Conservation (phyloP, 2,113 vertebrate species). For the Apus apus region DNA sequence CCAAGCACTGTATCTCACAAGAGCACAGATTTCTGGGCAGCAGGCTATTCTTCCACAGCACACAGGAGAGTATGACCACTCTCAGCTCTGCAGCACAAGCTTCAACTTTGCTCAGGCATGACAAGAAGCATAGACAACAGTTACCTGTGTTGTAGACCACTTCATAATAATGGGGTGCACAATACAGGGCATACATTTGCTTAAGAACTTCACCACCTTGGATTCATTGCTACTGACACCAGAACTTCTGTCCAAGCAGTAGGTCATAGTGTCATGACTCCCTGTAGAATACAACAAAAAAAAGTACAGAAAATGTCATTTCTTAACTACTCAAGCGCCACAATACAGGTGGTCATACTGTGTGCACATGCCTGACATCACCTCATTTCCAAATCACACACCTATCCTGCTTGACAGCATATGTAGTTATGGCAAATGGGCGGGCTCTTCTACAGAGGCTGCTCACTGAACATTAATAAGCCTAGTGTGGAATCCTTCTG, state of each 20-base stretch:
- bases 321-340: neutral
- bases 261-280: constrained; percentile 91
- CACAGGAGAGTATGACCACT: neutral
- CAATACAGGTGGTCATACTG: neutral
- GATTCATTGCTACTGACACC: constrained; percentile 80
- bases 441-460: neutral
- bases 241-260: constrained; percentile 86
- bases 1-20: neutral
- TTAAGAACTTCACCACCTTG: constrained; percentile 79
- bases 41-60: neutral
- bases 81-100: neutral
- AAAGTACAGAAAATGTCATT: neutral
- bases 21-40: neutral
- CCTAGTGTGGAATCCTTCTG: neutral
- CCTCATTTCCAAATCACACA: neutral
- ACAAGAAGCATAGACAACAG: rapidly evolving
- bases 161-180: constrained; percentile 82
- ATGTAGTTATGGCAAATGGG: neutral
- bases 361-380: neutral
- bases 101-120: neutral
- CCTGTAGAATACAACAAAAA: constrained; percentile 71
- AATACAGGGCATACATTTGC: constrained; percentile 77
- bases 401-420: neutral
- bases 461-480: neutral
- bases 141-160: constrained; percentile 91